Evolutionary conservation across 92 coral and sea anemone species (phyloP).

Genomic region (Epizoanthus scotinus): DNA sequence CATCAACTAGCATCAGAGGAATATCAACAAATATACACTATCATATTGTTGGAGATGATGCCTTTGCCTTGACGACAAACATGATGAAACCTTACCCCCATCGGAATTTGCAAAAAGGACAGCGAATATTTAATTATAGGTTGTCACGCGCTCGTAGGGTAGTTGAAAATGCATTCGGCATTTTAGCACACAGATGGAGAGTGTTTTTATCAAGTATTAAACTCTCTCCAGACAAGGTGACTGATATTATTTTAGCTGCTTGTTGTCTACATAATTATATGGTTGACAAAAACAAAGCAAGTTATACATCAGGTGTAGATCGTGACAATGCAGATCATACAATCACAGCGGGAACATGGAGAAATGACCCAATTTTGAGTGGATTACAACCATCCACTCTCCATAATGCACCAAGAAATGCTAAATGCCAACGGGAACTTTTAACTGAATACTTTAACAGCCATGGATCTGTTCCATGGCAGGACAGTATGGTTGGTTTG

Average conservation of each 20-base stretch:
- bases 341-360: conserved; percentile 51
- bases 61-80: too few species aligned
- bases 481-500: conserved; percentile 25
- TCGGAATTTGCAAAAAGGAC: conserved; percentile 40
- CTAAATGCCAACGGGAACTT: conserved; percentile 48
- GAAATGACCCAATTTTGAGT: conserved; percentile 38
- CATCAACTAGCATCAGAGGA: background rate
- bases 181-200: conserved; percentile 43
- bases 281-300: conserved; percentile 55
- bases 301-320: conserved; percentile 44
- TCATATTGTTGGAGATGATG: conserved; percentile 44
- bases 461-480: conserved; percentile 62
- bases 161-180: conserved; percentile 11
- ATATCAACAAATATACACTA: conserved; percentile 12
- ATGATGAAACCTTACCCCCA: conserved; percentile 45
- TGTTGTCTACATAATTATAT: conserved; percentile 33
- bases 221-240: conserved; percentile 33
- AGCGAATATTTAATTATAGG: conserved; percentile 38
- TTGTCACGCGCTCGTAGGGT: conserved; percentile 33
- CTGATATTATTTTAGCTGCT: conserved; percentile 29
- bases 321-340: conserved; percentile 40
- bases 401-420: conserved; percentile 52
- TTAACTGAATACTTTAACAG: conserved; percentile 48
- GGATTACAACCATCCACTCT: conserved; percentile 28
- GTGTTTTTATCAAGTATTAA: conserved; percentile 36